These are phyloP conservation scores for Phallusia fumigata DNA, from an alignment of 23 tunicate species.

Conservation along the genomic window DNA sequence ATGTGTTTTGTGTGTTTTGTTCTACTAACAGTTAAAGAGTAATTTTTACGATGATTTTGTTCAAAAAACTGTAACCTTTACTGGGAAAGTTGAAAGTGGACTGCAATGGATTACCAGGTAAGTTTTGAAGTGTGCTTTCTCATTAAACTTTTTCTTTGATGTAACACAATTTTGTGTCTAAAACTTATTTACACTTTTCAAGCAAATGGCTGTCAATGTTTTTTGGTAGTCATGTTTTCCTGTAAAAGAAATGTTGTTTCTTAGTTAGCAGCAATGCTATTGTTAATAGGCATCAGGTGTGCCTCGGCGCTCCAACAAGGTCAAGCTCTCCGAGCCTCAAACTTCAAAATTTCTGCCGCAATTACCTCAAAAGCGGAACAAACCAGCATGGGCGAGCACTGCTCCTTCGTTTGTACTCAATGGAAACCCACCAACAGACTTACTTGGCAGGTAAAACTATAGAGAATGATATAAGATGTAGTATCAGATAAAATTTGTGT, in stretches of 20 bases:
- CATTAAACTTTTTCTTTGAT: too few relatives aligned
- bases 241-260: too few relatives aligned
- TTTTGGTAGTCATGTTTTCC: too few relatives aligned
- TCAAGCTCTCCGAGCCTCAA: slow-evolving; percentile 73
- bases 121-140: too few relatives aligned
- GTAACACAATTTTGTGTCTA: too few relatives aligned
- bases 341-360: slow-evolving; percentile 80
- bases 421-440: slow-evolving; percentile 74
- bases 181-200: too few relatives aligned
- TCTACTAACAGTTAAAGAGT: too few relatives aligned
- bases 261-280: too few relatives aligned
- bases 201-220: too few relatives aligned
- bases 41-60: not conserved
- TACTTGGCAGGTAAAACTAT: slow-evolving; percentile 68
- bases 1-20: too few relatives aligned
- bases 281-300: not conserved
- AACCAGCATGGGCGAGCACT: slow-evolving; percentile 91
- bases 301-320: slow-evolving; percentile 44
- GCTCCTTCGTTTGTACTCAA: slow-evolving; percentile 85
- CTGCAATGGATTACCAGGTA: slow-evolving; percentile 3
- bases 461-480: too few relatives aligned
- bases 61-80: not conserved
- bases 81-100: not conserved
- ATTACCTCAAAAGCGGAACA: slow-evolving; percentile 88
- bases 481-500: too few relatives aligned